phyloP scores from a whole-genome alignment of 2,888 invertebrate species.

The Cancer borealis region DNA sequence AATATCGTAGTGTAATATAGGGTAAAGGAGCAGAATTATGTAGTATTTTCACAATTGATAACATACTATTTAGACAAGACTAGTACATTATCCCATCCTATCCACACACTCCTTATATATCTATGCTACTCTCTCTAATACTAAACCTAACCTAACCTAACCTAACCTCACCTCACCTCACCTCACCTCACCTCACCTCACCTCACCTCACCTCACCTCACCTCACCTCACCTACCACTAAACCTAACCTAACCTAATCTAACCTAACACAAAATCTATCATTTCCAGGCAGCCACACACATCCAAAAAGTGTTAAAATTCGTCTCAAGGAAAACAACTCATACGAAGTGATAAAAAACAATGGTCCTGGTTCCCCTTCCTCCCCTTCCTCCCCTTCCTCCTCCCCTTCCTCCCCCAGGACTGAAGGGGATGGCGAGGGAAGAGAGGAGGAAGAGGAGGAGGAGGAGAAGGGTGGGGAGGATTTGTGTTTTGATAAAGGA shows the following conservation, averaged over 20 bases:
- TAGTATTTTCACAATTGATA: too few species aligned
- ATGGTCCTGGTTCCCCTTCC: not conserved
- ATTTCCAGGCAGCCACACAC: constrained; percentile 17
- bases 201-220: not conserved
- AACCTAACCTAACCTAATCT: not conserved
- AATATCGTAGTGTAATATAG: too few species aligned
- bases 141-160: too few species aligned
- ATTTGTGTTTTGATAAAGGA: not conserved
- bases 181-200: not conserved
- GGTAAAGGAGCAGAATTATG: too few species aligned
- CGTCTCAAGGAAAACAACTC: constrained; percentile 65
- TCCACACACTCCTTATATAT: too few species aligned
- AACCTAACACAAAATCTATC: not conserved
- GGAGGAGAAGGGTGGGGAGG: not conserved
- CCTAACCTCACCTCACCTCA: not conserved
- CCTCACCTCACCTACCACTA: not conserved
- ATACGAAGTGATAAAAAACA: constrained; percentile 57
- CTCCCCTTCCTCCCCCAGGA: not conserved
- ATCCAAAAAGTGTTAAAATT: constrained; percentile 66
- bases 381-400: not conserved
- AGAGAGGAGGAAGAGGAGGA: constrained; percentile 12
- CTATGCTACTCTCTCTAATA: too few species aligned
- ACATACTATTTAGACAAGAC: too few species aligned
- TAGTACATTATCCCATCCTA: too few species aligned
- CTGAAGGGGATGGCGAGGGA: not conserved